Evolutionary conservation across 2,113 vertebrate species (phyloP), one percentile per base, ranked within the genome.

Genomic region (Cottus gobio): DNA sequence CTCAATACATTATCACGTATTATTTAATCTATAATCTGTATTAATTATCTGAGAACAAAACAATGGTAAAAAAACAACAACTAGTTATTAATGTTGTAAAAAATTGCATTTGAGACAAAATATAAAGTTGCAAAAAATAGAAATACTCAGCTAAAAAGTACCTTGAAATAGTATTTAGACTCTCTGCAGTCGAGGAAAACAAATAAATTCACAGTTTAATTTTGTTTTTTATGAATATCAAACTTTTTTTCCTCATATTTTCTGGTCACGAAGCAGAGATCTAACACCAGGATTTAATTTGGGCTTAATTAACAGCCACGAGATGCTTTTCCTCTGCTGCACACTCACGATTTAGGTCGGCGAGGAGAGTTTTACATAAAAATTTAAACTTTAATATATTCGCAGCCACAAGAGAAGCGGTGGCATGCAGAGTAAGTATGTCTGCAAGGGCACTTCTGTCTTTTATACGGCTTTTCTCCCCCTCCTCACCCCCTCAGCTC

Each of bases 381-480:
- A 12, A 15, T 34, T 52, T 68, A 9, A 68, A 52, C 46, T 52
- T 68, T 68, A 68, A 68, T 52, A 8, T 31, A 34, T 68, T 34
- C 12, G 30, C 44, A 34, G 66, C 46, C 20, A 34, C 11, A 52
- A 68, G 66, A 68, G 44, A 68, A 68, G 20, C 0, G 11, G 22
- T 11, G 18, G 46, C 66, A 68, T 16, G 30, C 57, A 57, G 64
- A 77, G 74, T 65, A 50, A 71, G 71, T 46, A 50, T 63, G 63
- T 78, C 75, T 77, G 62, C 22, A 75, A 77, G 80, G 72, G 26
- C 37, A 18, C 74, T 79, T 31, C 28, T 82, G 58, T 52, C 56
- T 76, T 77, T 75, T 42, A 79, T 75, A 69, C 65, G 67, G 74
- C 77, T 89, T 84, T 71, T 65, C 77, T 75, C 77, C 65, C 69